Evolutionary conservation across 2,797 vertebrate genomes (phyloP).

Genomic region (Lycodopsis pacificus): DNA sequence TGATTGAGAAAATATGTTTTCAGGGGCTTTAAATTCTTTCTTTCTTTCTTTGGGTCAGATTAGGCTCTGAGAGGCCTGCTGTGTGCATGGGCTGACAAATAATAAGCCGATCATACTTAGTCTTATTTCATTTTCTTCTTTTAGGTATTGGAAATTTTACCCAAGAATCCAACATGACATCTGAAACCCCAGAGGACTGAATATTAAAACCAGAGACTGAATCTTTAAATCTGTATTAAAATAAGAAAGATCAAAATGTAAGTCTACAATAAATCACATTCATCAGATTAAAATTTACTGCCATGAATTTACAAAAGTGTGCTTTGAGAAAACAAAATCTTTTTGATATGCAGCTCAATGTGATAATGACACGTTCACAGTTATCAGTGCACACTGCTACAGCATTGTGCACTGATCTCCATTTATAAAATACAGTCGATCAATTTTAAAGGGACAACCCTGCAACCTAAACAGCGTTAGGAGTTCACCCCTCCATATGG

Average conservation of each 20-base stretch:
- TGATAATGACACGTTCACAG: neutral
- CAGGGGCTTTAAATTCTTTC: slow-evolving; percentile 11
- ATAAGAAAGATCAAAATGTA: slow-evolving; percentile 2
- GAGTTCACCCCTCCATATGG: slow-evolving; percentile 55
- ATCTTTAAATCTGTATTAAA: neutral
- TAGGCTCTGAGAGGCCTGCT: slow-evolving; percentile 13
- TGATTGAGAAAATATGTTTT: neutral
- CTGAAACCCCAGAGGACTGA: neutral
- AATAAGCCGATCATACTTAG: slow-evolving; percentile 4
- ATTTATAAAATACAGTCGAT: slow-evolving; percentile 39
- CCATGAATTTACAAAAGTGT: neutral
- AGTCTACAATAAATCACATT: neutral
- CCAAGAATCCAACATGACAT: neutral
- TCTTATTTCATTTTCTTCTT: neutral
- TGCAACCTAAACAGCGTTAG: slow-evolving; percentile 33
- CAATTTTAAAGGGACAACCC: slow-evolving; percentile 64
- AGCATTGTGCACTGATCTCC: slow-evolving; percentile 12
- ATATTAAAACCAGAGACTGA: neutral
- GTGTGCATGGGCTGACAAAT: slow-evolving; percentile 5
- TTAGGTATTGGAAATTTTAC: neutral
- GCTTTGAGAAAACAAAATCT: neutral
- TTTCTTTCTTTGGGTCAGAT: slow-evolving; percentile 1
- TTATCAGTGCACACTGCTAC: neutral
- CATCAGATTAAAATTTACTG: neutral
- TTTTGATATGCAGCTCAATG: neutral